Percentiles rank a stretch among this genome's conserved stretches.
Evolutionary conservation across 1,140 invertebrate species (phyloP).

Genomic region (Anagrus nilaparvatae): DNA sequence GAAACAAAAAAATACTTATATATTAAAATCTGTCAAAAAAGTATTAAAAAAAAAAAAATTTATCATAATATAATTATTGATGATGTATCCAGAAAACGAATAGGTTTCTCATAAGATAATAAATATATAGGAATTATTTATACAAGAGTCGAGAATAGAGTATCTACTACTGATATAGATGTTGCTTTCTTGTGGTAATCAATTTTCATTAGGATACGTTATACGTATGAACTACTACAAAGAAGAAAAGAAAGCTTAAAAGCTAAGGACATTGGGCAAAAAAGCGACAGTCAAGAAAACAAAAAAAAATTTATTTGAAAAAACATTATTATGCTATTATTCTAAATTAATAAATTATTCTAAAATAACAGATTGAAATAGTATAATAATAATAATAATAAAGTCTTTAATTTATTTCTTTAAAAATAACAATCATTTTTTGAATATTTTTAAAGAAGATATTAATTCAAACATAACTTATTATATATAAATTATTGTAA

Average conservation of each 20-base stretch:
- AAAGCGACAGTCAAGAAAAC: constrained; percentile 2
- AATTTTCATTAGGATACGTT: constrained; percentile 33
- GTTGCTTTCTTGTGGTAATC: constrained; percentile 35
- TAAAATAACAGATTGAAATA: too few species aligned
- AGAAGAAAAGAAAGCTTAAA: too few species aligned
- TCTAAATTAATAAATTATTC: too few species aligned
- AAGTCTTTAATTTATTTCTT: too few species aligned
- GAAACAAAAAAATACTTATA: neutral
- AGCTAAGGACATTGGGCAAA: constrained; percentile 7
- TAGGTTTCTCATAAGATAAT: neutral
- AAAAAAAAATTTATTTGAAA: constrained; percentile 12
- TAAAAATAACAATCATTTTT: too few species aligned
- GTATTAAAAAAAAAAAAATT: neutral
- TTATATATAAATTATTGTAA: too few species aligned
- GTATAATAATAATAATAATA: too few species aligned
- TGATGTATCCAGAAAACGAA: neutral
- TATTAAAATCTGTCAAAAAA: neutral
- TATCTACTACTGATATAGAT: constrained; percentile 39
- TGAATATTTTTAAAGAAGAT: too few species aligned
- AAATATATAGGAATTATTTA: constrained; percentile 1
- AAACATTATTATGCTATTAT: too few species aligned
- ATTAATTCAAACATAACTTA: too few species aligned
- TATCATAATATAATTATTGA: constrained; percentile 1
- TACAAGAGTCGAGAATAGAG: constrained; percentile 19
- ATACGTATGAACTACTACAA: constrained; percentile 20